Evolutionary conservation across 1,140 invertebrate genomes (phyloP), one percentile per base, ranked within the genome.

Genomic region (Brachionus calyciflorus): DNA sequence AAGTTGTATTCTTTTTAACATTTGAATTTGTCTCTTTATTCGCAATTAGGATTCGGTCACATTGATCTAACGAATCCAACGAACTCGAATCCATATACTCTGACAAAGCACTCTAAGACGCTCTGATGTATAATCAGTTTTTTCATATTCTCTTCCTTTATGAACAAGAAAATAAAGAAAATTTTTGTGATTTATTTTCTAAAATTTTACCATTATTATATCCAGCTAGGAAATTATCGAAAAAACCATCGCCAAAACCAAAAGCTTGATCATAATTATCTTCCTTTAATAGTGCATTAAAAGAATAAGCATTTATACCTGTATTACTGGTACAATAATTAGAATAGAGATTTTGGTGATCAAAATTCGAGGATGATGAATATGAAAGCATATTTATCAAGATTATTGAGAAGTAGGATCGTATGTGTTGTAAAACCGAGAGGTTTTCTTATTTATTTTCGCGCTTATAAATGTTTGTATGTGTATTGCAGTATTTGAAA

Each of bases 201-300:
- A 17, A 5, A 60, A 60, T 17, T 60, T 60, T 60, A 60, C 55
- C 55, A 60, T 60, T 12, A n/a, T 60, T 60, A 33, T 60, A 60
- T 17, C 37, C 12, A 60, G 37, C 12, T 0, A 60, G 26, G 19
- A 60, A 60, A 37, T 37, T 60, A 17, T 60, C 55, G 19, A 60
- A 60, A 60, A 60, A 60, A 33, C 19, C 19, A 17, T 60, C 55
- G 19, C 37, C 37, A 37, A 37, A 33, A 17, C 55, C 55, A 37
- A 60, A 60, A 33, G 37, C 33, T 60, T 60, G 55, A 19, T 60
- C 55, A 60, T 37, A 60, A 40, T 28, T 60, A 17, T 60, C 55
- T 9, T 60, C 55, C 37, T 40, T 17, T 14, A 37, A 17, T 5
- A 41, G 5, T 33, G 2, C 2, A 19, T 9, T 60, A n/a, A 33